These are phyloP conservation scores for Thinocorus orbignyianus DNA, from an alignment of 2,113 vertebrate genomes.

Conservation along the genomic window DNA sequence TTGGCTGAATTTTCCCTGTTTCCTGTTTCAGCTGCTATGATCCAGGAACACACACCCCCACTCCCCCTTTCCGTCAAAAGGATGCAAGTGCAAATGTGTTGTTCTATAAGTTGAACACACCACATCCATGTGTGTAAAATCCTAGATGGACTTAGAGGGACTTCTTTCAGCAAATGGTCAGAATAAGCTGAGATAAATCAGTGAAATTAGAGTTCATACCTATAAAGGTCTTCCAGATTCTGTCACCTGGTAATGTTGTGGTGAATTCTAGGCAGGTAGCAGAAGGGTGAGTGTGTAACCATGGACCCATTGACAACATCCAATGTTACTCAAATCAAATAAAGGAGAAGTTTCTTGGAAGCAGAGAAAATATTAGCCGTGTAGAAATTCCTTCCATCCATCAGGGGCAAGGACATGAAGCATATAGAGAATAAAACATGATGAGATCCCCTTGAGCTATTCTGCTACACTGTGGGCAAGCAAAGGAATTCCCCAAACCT, in stretches of 20 bases:
- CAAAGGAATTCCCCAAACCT: not conserved
- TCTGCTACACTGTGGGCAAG: not conserved
- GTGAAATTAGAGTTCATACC: not conserved
- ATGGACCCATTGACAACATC: not conserved
- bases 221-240: not conserved
- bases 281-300: not conserved
- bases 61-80: not conserved
- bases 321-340: not conserved
- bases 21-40: not conserved
- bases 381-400: not conserved
- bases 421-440: not conserved
- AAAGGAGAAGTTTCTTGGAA: not conserved
- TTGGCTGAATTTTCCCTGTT: not conserved
- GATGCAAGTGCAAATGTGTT: not conserved
- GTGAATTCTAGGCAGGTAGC: not conserved
- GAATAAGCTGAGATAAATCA: not conserved
- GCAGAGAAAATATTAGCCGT: not conserved
- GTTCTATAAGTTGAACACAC: not conserved
- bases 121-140: not conserved
- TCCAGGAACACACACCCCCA: not conserved
- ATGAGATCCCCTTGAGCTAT: not conserved
- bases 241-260: not conserved
- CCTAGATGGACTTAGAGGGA: not conserved
- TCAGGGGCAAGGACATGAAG: not conserved
- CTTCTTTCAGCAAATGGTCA: not conserved